A percentile compares a stretch with the other conserved stretches of the same genome.
Conservation (phyloP, 2,113 vertebrate species). For the Rostratula benghalensis region DNA sequence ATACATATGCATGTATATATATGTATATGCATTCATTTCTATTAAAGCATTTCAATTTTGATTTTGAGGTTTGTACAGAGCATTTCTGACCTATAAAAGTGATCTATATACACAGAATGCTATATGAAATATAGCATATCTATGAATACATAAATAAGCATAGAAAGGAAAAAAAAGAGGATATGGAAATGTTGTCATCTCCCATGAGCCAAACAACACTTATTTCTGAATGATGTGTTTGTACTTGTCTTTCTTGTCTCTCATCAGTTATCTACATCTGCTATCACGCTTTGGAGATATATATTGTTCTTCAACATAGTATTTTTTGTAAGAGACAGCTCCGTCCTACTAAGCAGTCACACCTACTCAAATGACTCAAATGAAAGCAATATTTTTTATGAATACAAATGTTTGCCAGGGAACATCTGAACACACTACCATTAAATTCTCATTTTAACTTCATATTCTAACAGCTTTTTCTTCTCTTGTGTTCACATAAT, state of each 20-base stretch:
- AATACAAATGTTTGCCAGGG: constrained; percentile 29
- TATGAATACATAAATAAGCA: background rate
- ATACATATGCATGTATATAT: background rate
- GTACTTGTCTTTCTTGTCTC: constrained; percentile 39
- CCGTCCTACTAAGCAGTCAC: constrained; percentile 56
- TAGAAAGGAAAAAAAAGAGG: background rate
- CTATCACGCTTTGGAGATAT: constrained; percentile 1
- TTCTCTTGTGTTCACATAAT: background rate
- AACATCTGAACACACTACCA: constrained; percentile 26
- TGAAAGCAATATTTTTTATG: constrained; percentile 52
- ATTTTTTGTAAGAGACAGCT: constrained; percentile 44
- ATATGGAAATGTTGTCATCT: constrained; percentile 11
- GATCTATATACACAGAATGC: background rate
- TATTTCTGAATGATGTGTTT: constrained; percentile 61
- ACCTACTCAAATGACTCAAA: constrained; percentile 62
- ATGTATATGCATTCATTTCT: background rate
- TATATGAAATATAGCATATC: background rate
- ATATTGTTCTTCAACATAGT: constrained; percentile 47
- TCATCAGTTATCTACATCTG: constrained; percentile 26
- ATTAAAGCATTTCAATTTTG: background rate
- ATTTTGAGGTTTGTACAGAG: background rate
- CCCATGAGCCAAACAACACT: constrained; percentile 35
- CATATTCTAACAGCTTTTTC: background rate
- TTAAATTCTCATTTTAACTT: constrained; percentile 46
- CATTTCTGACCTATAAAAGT: background rate